Base-by-base conservation (phyloP, 2,888 invertebrate species). In the Ichneumoninae sp. region DNA sequence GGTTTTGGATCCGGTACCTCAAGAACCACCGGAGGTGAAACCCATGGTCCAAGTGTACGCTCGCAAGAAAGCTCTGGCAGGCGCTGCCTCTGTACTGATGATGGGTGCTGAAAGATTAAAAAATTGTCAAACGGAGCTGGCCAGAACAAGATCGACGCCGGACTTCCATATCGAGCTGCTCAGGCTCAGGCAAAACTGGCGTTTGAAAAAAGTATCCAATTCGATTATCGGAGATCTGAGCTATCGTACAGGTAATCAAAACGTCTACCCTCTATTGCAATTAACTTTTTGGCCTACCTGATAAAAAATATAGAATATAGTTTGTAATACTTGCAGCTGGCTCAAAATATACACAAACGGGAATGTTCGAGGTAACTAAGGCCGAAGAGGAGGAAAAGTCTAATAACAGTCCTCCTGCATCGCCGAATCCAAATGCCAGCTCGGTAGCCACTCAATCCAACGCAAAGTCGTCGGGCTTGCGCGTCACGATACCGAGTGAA, bases 211-310 rank as follows among this genome's bases (percentile, higher is more conserved):
- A 95, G 98, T 98, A 0, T 98, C 98, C 0, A 98, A 98, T 92
- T 97, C 97, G 0, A 99, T 99, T 81, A 97, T 99, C 75, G 99
- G 99, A 0, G 99, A 99, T 94, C 95, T 99, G 6, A 99, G 99
- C 93, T 99, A 99, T 92, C 95, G 98, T 85, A 98, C 98, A 89
- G 95, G 95, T 95, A 88, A 82, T 52, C 19, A 71, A 60, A 36
- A 52, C 30, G 47, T 77, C 13, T 60, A 68, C 19, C 2, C 19
- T 7, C 19, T 19, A 8, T 54, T 1, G 2, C 3, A 54, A 54
- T 8, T 54, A 19, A 54, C 16, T 3, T 13, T 47, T 16, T 16
- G 13, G 1, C 13, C 4, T 16, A 47, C 16, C 3, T 0, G 4
- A 47, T 16, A 16, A 3, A 47, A 3, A 16, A 47, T 16, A 47